Base-by-base conservation (phyloP, 1,140 invertebrate genomes). In the Lordiphosa clarofinis region DNA sequence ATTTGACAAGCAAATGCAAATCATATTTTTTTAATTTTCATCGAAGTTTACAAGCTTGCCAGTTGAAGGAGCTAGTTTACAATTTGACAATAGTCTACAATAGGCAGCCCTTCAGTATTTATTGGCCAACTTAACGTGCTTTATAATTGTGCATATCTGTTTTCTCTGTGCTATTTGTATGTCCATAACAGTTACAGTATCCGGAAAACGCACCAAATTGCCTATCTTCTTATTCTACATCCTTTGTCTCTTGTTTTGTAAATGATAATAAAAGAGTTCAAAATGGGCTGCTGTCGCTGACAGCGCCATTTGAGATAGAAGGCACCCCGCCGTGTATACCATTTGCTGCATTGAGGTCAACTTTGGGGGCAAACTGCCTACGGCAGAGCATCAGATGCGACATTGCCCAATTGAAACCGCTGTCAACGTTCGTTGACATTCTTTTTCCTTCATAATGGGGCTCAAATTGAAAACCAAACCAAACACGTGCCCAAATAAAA, bases 381-480 rank as follows among this genome's bases (percentile, higher is more conserved):
- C 24, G 13, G 56, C 53, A 57, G 53, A 70, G 33, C 73, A 73
- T 49, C 50, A 40, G 42, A 43, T 53, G 68, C 73, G 55, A 52
- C 59, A 73, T 78, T 73, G 69, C 71, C 54, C 33, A 48, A 57
- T 39, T 8, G 39, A 55, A 63, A 64, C 61, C 61, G 11, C 61
- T 64, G 39, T 40, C 47, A 1, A 36, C 33, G 53, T 52, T 43
- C 44, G 38, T 62, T 62, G 44, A 43, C 43, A 46, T 46, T 28
- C 11, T 46, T 33, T 33, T 46, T 24, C 13, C 24, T 46, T 46
- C 43, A 24, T 31, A 31, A 28, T 46, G 28, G 28, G 11, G 28
- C 43, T 28, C 67, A 76, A 82, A 81, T 81, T 81, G 72, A 76
- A 81, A 76, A 53, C 43, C 48, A 46, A 43, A 60, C 43, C 54